Evolutionary conservation across 2,113 vertebrate species (phyloP).

Genomic region (Gadus macrocephalus): DNA sequence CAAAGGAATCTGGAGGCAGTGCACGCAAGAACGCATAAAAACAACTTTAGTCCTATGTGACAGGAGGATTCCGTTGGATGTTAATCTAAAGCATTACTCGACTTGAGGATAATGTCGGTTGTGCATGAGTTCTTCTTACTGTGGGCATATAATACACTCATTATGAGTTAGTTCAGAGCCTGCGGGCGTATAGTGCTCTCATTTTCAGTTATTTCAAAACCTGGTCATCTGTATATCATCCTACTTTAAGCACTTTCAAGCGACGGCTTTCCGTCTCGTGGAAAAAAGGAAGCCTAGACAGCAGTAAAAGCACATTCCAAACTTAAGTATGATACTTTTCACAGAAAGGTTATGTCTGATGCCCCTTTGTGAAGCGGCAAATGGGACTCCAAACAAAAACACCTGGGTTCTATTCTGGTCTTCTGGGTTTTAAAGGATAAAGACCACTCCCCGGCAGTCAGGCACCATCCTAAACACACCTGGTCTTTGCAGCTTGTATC

Average conservation of each 20-base stretch:
- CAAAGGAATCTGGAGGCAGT: no score
- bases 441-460: background rate
- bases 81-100: no score
- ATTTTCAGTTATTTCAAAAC: background rate
- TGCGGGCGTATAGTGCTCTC: background rate
- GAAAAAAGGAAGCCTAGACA: conserved; percentile 34
- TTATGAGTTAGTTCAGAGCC: background rate
- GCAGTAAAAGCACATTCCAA: conserved; percentile 32
- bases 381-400: conserved; percentile 25
- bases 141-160: background rate
- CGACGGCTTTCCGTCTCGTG: conserved; percentile 21
- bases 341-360: conserved; percentile 26
- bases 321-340: conserved; percentile 34
- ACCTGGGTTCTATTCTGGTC: conserved; percentile 20
- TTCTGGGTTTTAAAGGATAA: background rate
- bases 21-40: no score
- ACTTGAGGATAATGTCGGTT: no score
- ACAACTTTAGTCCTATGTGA: no score
- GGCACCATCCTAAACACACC: conserved; percentile 36
- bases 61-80: no score
- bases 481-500: background rate
- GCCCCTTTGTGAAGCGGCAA: conserved; percentile 14
- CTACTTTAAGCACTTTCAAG: conserved; percentile 19
- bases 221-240: background rate
- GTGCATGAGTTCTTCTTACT: background rate